Evolutionary conservation across 1,140 invertebrate species (phyloP).

Genomic region (Drosophila pseudoananassae): DNA sequence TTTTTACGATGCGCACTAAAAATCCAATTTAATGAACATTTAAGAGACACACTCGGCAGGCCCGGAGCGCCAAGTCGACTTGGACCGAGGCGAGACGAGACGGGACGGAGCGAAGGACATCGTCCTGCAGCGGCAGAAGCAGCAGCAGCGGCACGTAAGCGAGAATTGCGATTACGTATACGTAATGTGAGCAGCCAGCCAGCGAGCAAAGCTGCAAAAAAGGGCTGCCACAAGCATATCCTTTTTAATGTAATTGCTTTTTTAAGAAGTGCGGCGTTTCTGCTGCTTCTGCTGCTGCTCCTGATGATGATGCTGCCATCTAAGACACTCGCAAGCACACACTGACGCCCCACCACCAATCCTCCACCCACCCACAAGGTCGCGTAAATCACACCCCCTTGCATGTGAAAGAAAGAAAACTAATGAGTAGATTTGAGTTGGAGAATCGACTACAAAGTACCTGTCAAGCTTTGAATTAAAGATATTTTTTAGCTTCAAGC

Average conservation of each 20-base stretch:
- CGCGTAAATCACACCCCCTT: conserved; percentile 41
- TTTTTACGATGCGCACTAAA: conserved; percentile 83
- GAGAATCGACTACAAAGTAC: conserved; percentile 33
- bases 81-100: not conserved
- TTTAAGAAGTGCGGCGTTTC: conserved; percentile 73
- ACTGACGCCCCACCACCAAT: conserved; percentile 4
- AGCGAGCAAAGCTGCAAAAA: conserved; percentile 49
- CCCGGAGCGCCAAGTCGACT: conserved; percentile 8
- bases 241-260: conserved; percentile 83
- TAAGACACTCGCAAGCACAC: conserved; percentile 34
- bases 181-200: conserved; percentile 60
- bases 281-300: conserved; percentile 17
- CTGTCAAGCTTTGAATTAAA: conserved; percentile 3
- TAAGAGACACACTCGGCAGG: conserved; percentile 73
- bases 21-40: conserved; percentile 84
- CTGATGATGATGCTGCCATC: conserved; percentile 54
- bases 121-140: conserved; percentile 48
- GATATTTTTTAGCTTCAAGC: not conserved
- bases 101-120: conserved; percentile 11
- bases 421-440: conserved; percentile 12
- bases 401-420: conserved; percentile 21
- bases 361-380: conserved; percentile 22
- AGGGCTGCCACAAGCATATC: conserved; percentile 76
- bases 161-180: conserved; percentile 74
- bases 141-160: conserved; percentile 68